Conservation (phyloP, 2,797 vertebrate species). For the Lithobates pipiens region DNA sequence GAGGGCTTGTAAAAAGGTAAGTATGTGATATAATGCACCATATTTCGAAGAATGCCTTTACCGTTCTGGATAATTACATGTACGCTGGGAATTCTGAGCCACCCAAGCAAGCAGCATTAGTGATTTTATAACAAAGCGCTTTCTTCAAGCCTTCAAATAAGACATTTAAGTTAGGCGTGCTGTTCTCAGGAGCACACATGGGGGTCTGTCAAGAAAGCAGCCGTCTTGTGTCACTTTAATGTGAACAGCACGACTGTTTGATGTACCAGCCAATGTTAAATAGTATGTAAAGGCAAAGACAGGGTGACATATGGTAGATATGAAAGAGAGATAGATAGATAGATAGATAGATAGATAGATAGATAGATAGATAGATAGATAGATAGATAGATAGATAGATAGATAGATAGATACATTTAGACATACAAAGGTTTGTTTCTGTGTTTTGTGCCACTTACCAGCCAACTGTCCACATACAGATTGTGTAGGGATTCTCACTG, state of each 20-base stretch:
- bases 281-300: not conserved
- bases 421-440: too few species aligned
- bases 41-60: not conserved
- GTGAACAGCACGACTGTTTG: not conserved
- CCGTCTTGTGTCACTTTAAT: not conserved
- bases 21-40: not conserved
- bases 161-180: conserved; percentile 1
- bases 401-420: not conserved
- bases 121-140: conserved; percentile 1
- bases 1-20: not conserved
- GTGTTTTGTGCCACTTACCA: too few species aligned
- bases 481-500: too few species aligned
- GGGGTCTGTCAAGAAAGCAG: conserved; percentile 5
- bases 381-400: not conserved
- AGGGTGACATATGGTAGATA: not conserved
- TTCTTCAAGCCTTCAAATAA: not conserved
- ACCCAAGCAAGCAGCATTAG: not conserved
- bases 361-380: not conserved
- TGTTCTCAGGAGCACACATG: not conserved
- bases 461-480: too few species aligned
- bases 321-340: not conserved
- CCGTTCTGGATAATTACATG: not conserved
- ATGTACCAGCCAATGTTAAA: not conserved
- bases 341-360: not conserved
- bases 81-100: conserved; percentile 2